Evolutionary conservation across 37 sponge, comb jelly and placozoan species (phyloP).

Genomic region (Hexactinellida sp.): DNA sequence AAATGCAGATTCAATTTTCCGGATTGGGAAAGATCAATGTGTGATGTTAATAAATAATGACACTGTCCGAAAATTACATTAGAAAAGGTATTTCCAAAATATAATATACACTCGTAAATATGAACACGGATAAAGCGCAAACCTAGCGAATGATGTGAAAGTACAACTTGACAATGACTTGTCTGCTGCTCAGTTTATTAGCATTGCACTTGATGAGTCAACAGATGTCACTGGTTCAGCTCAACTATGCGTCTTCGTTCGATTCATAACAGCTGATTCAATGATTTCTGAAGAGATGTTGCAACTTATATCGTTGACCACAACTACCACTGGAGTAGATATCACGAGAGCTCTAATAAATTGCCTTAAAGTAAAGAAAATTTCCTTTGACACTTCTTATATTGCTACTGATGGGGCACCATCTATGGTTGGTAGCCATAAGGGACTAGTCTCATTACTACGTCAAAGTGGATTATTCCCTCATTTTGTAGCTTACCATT

Average conservation of each 20-base stretch:
- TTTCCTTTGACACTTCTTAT: background rate
- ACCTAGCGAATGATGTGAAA: too few species aligned
- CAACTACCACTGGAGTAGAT: background rate
- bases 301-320: background rate
- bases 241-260: background rate
- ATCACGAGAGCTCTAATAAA: background rate
- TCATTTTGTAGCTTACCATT: background rate
- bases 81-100: too few species aligned
- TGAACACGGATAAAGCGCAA: too few species aligned
- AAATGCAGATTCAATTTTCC: too few species aligned
- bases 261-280: background rate
- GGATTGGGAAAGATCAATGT: too few species aligned
- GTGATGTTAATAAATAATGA: too few species aligned
- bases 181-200: background rate
- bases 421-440: background rate
- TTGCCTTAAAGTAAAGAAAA: background rate
- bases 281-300: background rate
- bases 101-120: too few species aligned
- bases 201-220: background rate
- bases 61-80: too few species aligned
- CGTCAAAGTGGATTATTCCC: background rate
- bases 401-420: background rate
- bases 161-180: background rate
- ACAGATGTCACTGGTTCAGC: background rate
- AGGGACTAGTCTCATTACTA: background rate